Base-by-base conservation (phyloP, 2,113 vertebrate genomes). In the Nansenia antarctica region DNA sequence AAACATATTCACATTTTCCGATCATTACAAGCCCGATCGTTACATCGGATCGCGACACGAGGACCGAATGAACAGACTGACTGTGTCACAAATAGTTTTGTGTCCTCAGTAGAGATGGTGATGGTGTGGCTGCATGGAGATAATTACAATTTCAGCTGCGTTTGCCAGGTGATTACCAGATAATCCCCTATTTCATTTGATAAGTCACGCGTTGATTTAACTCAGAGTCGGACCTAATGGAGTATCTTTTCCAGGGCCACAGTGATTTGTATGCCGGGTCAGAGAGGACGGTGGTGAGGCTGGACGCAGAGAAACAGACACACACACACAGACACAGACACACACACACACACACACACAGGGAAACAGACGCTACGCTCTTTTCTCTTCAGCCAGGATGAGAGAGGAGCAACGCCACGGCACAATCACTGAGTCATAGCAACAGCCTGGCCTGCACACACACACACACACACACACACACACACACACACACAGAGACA, bases 111-210 rank as follows among this genome's bases (percentile, higher is more conserved):
- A 74, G 66, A 82, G 77, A 47, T n/a, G 15, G 14, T 18, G n/a
- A 1, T 42, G 77, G 76, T 79, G 74, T 78, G 82, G 74, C 73
- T 77, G 66, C 24, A 76, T 83, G 83, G 76, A 88, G 90, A 89
- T 91, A 90, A 91, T 91, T 90, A 90, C 87, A 86, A 90, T 88
- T 89, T 88, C 86, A 86, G 86, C 79, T 82, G 79, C 82, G 82
- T 88, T 90, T 90, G 88, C 87, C 85, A 89, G 88, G 88, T 91
- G 87, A 91, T 91, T 91, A 91, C 83, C 84, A 78, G 81, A 86
- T 91, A 91, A 91, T 90, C 90, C 90, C 88, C 88, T 90, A 86
- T 91, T 88, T 88, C 87, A 88, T 90, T 89, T 91, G 87, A 88
- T 90, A 89, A 91, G 90, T 91, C 90, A 91, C 88, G 90, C 88